Conservation (phyloP, 2,797 vertebrate genomes). For the Pseudotriccus pelzelni region DNA sequence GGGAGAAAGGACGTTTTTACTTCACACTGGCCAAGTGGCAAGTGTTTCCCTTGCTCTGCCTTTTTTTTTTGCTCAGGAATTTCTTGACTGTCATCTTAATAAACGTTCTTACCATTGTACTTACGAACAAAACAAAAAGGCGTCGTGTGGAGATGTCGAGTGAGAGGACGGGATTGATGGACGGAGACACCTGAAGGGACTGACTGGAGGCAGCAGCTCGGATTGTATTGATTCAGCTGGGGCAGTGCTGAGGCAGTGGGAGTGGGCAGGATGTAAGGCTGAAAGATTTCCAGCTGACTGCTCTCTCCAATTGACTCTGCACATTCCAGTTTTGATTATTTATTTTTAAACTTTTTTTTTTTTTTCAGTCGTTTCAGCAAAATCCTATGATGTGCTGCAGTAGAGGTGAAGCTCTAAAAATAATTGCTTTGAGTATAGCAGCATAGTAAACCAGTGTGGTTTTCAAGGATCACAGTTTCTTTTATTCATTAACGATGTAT, state of each 20-base stretch:
- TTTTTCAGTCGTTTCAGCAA: conserved; percentile 4
- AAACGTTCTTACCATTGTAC: neutral
- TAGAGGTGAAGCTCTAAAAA: neutral
- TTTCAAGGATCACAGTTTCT: neutral
- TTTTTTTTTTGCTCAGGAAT: neutral
- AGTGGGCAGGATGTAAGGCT: neutral
- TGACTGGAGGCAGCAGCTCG: neutral
- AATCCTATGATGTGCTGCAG: neutral
- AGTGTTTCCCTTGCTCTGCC: neutral
- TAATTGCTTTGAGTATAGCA: neutral
- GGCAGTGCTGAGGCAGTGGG: neutral
- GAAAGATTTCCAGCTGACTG: conserved; percentile 37
- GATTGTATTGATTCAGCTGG: neutral
- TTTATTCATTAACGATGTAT: neutral
- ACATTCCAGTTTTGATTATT: neutral
- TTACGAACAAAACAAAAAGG: neutral
- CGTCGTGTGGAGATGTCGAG: neutral
- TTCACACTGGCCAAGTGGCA: neutral
- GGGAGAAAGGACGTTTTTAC: neutral
- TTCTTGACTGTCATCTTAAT: neutral
- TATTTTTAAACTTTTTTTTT: neutral
- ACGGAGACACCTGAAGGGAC: neutral
- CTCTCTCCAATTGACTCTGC: neutral
- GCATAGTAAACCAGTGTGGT: neutral
- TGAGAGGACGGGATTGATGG: neutral